Conservation (phyloP, 2,888 invertebrate species). For the Cephalotes varians region DNA sequence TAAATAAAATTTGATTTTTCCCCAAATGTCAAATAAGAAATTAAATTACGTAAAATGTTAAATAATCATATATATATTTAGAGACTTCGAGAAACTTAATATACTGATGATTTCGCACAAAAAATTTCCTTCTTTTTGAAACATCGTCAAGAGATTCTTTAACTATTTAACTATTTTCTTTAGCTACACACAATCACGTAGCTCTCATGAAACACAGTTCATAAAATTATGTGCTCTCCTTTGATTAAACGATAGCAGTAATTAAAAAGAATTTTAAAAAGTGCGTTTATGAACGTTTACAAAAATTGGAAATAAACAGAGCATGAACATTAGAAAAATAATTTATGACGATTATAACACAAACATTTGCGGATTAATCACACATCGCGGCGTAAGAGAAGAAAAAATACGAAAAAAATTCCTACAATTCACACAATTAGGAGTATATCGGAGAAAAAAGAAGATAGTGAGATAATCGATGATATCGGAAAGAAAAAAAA, state of each 20-base stretch:
- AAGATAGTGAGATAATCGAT: neutral
- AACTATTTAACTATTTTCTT: too few relatives aligned
- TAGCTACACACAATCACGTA: conserved; percentile 4
- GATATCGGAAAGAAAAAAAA: neutral
- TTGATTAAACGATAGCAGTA: neutral
- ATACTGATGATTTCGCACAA: conserved; percentile 23
- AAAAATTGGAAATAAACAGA: conserved; percentile 1
- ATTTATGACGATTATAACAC: neutral
- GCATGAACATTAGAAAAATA: neutral
- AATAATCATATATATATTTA: conserved; percentile 29
- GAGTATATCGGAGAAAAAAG: neutral
- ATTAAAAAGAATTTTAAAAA: neutral
- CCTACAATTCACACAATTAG: neutral
- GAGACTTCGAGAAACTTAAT: conserved; percentile 27
- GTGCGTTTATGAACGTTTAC: too few relatives aligned
- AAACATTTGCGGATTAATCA: conserved; percentile 17
- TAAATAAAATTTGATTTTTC: neutral
- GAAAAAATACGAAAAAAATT: conserved; percentile 2
- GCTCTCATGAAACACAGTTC: conserved; percentile 1
- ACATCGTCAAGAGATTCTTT: neutral
- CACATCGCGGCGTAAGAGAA: neutral
- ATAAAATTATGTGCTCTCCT: neutral
- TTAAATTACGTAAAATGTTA: neutral
- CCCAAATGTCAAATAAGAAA: neutral
- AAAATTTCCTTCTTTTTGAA: conserved; percentile 16